Base-by-base conservation (phyloP, 1,140 invertebrate genomes). In the Heliconius congener region DNA sequence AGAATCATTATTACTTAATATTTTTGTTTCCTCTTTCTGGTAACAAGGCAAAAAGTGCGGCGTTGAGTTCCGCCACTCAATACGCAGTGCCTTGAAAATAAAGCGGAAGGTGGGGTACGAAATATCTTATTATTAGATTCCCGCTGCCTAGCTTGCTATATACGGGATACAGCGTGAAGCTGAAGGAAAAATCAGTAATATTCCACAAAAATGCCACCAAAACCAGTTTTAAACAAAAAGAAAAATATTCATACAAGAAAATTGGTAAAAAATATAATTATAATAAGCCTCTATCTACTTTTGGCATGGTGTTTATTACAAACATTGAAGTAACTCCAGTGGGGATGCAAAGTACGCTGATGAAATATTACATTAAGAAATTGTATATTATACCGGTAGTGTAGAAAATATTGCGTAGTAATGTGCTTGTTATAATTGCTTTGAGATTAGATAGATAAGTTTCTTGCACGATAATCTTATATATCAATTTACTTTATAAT, bases 371-470 rank as follows among this genome's bases (percentile, higher is more conserved):
- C 57, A 66, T 66, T 66, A 30, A 13, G 60, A 66, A 66, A 66
- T 66, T 66, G 60, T 27, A 66, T 66, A 66, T 30, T 66, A 66
- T 66, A 66, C 60, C 60, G 60, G 60, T 30, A 66, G 60, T 66
- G 60, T 5, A 66, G 60, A 18, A 66, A 66, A 66, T 23, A 66
- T 66, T 66, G 60, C 60, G 60, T 5, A 66, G 3, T 66, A 66
- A 66, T 66, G 27, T 30, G 60, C 27, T 66, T 23, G 9, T 66
- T 66, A 30, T 66, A 66, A 66, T 66, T 66, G 60, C 60, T 30
- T 66, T 66, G 3, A 66, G 60, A 66, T 66, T 66, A 66, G 23
- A 27, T 66, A 66, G 60, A 66, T 66, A 66, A 11, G 60, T 66
- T 66, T 27, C 13, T 3, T 16, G 23, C 3, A 66, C 11, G 23